Evolutionary conservation across 2,888 invertebrate species (phyloP), one percentile per base, ranked within the genome.

Genomic region (Onchidella celtica): DNA sequence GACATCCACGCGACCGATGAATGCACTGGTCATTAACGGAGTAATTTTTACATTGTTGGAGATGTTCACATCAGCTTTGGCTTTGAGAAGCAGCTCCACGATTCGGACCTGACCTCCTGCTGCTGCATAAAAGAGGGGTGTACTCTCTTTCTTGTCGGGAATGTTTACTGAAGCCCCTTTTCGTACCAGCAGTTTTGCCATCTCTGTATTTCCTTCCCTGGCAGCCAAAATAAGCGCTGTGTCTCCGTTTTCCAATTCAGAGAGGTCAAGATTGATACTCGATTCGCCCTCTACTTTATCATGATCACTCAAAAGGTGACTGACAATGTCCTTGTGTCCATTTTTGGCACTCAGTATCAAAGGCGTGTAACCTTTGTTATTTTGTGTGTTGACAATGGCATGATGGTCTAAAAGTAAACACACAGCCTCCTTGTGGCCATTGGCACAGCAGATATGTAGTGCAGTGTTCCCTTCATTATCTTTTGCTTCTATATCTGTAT

Each of bases 401-500:
- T n/a, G n/a, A n/a, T n/a, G n/a, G n/a, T n/a, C n/a, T n/a, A n/a
- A n/a, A n/a, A n/a, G n/a, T n/a, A n/a, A n/a, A n/a, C n/a, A n/a
- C n/a, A n/a, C n/a, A n/a, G n/a, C n/a, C n/a, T n/a, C n/a, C n/a
- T n/a, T n/a, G n/a, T n/a, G n/a, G n/a, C n/a, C n/a, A n/a, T n/a
- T 57, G 3, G 47, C 38, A 66, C 74, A 66, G 34, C 78, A 78
- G 36, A 24, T 32, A 61, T 79, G 63, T 47, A 82, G 69, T 47
- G 69, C 65, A 24, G 79, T 82, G 68, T 79, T 66, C 38, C 82
- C 82, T n/a, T 74, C 27, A 3, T 73, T 21, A 3, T 66, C 72
- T 29, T 38, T 57, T 6, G 72, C 27, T 1, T 82, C n/a, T n/a
- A n/a, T n/a, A n/a, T n/a, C n/a, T n/a, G n/a, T n/a, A n/a, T n/a